These are phyloP conservation scores for Schmidtea mediterranea DNA, from an alignment of 1,140 invertebrate genomes.

Conservation along the genomic window DNA sequence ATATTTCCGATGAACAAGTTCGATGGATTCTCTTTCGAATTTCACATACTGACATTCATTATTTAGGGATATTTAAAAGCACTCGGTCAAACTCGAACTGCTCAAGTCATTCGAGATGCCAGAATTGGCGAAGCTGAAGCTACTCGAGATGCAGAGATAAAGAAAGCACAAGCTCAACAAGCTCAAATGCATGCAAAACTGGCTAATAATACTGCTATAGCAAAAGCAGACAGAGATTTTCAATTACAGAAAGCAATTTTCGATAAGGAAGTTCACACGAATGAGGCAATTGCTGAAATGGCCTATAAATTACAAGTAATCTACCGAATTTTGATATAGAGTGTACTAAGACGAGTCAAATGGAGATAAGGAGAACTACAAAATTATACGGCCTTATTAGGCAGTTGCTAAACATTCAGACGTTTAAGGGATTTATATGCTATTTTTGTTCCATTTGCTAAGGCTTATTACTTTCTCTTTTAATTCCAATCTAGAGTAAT, in stretches of 20 bases:
- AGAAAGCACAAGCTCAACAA: constrained; percentile 69
- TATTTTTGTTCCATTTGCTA: too few species aligned
- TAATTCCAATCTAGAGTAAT: too few species aligned
- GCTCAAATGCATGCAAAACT: constrained; percentile 53
- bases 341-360: too few species aligned
- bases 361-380: too few species aligned
- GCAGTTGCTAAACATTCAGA: too few species aligned
- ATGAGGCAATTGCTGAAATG: constrained; percentile 75
- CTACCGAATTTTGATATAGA: too few species aligned
- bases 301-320: constrained; percentile 56
- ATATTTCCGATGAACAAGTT: too few species aligned
- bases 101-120: constrained; percentile 79
- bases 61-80: constrained; percentile 67
- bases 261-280: constrained; percentile 80
- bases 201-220: constrained; percentile 76
- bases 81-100: constrained; percentile 73
- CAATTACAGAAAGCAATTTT: constrained; percentile 90
- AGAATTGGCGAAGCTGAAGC: constrained; percentile 83
- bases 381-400: too few species aligned
- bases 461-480: too few species aligned
- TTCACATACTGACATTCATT: too few species aligned
- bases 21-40: constrained; percentile 9
- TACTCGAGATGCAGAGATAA: constrained; percentile 19
- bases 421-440: too few species aligned
- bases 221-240: constrained; percentile 77